A percentile compares a stretch with the other conserved stretches of the same genome.
Evolutionary conservation across 2,888 invertebrate species (phyloP).

Genomic region (Chesias legatella): DNA sequence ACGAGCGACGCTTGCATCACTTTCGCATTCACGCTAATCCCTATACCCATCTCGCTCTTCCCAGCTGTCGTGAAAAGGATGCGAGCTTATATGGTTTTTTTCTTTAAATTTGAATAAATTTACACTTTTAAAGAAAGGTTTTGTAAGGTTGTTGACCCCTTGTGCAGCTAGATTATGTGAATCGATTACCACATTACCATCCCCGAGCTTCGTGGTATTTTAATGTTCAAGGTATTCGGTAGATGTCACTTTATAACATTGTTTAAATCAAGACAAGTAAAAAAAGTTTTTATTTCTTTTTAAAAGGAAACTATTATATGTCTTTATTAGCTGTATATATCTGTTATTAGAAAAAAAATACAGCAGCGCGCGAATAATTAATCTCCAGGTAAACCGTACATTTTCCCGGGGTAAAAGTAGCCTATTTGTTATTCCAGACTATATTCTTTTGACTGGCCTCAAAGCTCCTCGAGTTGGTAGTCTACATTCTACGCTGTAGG

Average conservation of each 20-base stretch:
- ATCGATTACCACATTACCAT: slow-evolving; percentile 20
- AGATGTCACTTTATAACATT: slow-evolving; percentile 4
- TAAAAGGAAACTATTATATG: too few relatives aligned
- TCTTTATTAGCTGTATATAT: too few relatives aligned
- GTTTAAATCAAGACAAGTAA: too few relatives aligned
- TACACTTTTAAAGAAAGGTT: slow-evolving; percentile 70
- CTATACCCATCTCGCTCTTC: slow-evolving; percentile 31
- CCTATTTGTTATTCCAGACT: too few relatives aligned
- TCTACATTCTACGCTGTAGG: too few relatives aligned
- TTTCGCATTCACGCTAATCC: slow-evolving; percentile 19
- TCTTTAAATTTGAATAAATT: slow-evolving; percentile 75
- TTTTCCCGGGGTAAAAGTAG: too few relatives aligned
- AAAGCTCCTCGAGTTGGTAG: too few relatives aligned
- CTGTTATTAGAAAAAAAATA: too few relatives aligned
- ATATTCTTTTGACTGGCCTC: too few relatives aligned
- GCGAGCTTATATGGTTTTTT: slow-evolving; percentile 57
- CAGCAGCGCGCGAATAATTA: too few relatives aligned
- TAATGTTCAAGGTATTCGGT: slow-evolving; percentile 1
- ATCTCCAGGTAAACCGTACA: too few relatives aligned
- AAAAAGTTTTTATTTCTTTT: too few relatives aligned
- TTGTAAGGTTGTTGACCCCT: slow-evolving; percentile 54
- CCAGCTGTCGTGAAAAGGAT: slow-evolving; percentile 53
- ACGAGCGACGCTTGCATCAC: slow-evolving; percentile 24
- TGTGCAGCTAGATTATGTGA: slow-evolving; percentile 32
- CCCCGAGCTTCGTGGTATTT: slow-evolving; percentile 4